Conservation (phyloP, 2,797 vertebrate genomes). For the Poecilia gillii region DNA sequence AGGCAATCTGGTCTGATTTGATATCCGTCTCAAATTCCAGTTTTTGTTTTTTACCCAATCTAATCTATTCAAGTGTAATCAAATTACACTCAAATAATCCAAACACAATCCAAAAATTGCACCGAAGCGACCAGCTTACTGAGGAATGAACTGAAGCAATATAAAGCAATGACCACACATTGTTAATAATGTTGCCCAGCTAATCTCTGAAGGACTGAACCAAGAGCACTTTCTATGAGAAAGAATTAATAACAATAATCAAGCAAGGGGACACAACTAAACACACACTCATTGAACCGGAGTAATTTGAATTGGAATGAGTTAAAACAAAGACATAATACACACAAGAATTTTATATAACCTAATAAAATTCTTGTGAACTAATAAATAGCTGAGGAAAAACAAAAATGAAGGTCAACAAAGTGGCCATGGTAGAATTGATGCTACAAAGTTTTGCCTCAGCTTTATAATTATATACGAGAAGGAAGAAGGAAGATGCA, state of each 20-base stretch:
- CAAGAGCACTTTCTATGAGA: not conserved
- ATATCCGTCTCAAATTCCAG: not conserved
- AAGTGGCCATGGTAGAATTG: constrained; percentile 45
- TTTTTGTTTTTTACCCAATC: not conserved
- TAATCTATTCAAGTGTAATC: not conserved
- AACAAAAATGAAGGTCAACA: constrained; percentile 61
- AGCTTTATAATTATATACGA: constrained; percentile 43
- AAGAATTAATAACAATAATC: not conserved
- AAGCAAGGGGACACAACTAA: not conserved
- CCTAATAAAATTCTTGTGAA: constrained; percentile 65
- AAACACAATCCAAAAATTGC: no score
- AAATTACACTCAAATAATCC: not conserved
- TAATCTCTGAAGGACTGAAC: not conserved
- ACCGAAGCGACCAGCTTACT: no score
- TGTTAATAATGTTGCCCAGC: not conserved
- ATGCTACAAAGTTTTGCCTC: constrained; percentile 49
- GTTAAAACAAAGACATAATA: no score
- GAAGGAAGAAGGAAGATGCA: constrained; percentile 28
- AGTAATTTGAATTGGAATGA: not conserved
- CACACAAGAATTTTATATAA: constrained; percentile 30
- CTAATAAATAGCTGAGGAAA: constrained; percentile 62
- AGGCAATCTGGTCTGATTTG: not conserved
- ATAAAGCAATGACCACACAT: not conserved
- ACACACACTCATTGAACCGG: not conserved
- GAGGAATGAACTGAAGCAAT: not conserved